These are phyloP conservation scores for Diceros bicornis DNA, from an alignment of 2,797 vertebrate genomes.

Conservation along the genomic window DNA sequence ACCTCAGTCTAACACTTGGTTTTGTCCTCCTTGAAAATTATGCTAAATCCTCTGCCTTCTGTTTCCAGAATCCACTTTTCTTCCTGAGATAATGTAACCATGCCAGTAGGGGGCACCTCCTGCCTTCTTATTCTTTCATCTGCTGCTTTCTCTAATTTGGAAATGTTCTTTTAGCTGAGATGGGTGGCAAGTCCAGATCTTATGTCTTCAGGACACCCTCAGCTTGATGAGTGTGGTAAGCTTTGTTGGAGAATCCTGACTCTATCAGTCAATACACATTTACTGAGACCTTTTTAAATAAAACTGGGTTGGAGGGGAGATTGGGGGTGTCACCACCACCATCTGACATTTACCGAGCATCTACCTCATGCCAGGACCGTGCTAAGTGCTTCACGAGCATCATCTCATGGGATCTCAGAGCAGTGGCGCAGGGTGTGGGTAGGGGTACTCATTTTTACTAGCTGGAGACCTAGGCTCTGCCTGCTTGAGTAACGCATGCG, in stretches of 20 bases:
- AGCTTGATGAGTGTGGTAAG: background rate
- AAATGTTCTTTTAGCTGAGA: background rate
- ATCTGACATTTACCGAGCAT: background rate
- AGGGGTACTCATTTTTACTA: background rate
- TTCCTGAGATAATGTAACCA: fast-evolving
- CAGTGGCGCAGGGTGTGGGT: fast-evolving
- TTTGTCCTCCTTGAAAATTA: background rate
- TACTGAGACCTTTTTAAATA: background rate
- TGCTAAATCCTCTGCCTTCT: background rate
- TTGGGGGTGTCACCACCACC: fast-evolving
- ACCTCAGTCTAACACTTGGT: background rate
- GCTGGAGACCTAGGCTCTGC: background rate
- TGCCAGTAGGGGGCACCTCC: slow-evolving; percentile 73
- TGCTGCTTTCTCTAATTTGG: background rate
- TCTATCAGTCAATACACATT: background rate
- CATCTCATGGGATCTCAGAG: background rate
- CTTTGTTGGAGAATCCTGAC: background rate
- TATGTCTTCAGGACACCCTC: background rate
- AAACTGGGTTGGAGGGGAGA: background rate
- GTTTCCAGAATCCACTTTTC: background rate
- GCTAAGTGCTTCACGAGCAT: background rate
- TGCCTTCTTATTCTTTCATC: background rate
- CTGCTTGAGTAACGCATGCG: background rate
- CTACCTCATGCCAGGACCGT: fast-evolving
- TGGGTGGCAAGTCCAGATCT: background rate